phyloP scores from a whole-genome alignment of 2,888 invertebrate species.

The Temnothorax rugatulus region DNA sequence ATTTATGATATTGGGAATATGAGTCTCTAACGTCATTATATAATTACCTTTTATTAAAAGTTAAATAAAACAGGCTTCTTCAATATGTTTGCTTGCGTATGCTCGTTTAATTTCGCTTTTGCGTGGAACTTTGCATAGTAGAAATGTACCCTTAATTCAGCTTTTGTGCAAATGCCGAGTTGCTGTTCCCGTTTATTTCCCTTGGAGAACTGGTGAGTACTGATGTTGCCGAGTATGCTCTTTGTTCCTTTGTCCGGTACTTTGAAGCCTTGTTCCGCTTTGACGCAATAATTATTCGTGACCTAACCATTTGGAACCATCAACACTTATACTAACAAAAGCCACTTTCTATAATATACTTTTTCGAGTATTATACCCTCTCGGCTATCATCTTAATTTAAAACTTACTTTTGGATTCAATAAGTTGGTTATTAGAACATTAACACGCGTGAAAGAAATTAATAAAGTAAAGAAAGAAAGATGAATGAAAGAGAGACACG shows the following conservation, averaged over 20 bases:
- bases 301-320: neutral
- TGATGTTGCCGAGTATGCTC: neutral
- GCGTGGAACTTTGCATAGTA: neutral
- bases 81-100: neutral
- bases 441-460: neutral
- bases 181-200: neutral
- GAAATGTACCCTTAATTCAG: conserved; percentile 17
- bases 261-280: neutral
- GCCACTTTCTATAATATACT: neutral
- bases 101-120: neutral
- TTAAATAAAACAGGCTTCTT: neutral
- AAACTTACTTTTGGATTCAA: neutral
- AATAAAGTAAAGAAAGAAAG: no score
- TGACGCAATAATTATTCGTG: neutral
- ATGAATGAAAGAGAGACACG: no score
- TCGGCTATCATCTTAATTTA: neutral
- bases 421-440: neutral
- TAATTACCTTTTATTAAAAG: neutral
- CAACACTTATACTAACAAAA: neutral
- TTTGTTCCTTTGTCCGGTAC: conserved; percentile 10
- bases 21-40: neutral
- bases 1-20: neutral
- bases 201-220: neutral
- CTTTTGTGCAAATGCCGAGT: conserved; percentile 16
- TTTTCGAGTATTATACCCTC: neutral